Evolutionary conservation across 1,140 invertebrate genomes (phyloP), one percentile per base, ranked within the genome.

Genomic region (Acromyrmex echinatior): DNA sequence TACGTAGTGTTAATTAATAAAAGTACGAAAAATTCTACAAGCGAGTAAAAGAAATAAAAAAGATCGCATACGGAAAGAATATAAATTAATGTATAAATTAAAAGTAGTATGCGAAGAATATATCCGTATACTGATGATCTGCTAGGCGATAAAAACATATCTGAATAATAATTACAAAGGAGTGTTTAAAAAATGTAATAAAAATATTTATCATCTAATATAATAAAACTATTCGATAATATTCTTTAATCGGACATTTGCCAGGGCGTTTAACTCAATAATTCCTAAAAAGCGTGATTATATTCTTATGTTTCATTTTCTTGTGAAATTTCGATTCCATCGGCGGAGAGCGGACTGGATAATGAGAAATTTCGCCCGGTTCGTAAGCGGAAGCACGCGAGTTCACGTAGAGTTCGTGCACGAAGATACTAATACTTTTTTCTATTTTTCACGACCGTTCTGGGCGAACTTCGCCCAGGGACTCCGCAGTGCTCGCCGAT

Each of bases 351-450:
- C 18, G 21, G 56, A 86, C 63, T 53, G 63, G 62, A 66, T 84
- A 84, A 84, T 84, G 70, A 84, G 80, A 76, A 84, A 84, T 84
- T 84, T 76, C 53, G 68, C 56, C 56, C 35, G 70, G 56, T 73
- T 76, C 39, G 49, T 74, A 82, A 82, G 49, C 80, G 80, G 58
- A 76, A 63, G 70, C 80, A 84, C 80, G 80, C 80, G 80, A 84
- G 80, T 84, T 84, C 80, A 62, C 80, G 60, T 84, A 84, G 80
- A 84, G 80, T 84, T 84, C 70, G 80, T 84, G 80, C 80, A 84
- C 80, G 70, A 84, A 84, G 80, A 84, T 84, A 84, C 80, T 84
- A 84, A 84, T 82, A 82, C 56, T 84, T 84, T 84, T 84, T 84
- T 63, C 70, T 84, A 84, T 84, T 84, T 84, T 84, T 84, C 80